Evolutionary conservation across 2,888 invertebrate species (phyloP), one percentile per base, ranked within the genome.

Genomic region (Xanthorhoe spadicearia): DNA sequence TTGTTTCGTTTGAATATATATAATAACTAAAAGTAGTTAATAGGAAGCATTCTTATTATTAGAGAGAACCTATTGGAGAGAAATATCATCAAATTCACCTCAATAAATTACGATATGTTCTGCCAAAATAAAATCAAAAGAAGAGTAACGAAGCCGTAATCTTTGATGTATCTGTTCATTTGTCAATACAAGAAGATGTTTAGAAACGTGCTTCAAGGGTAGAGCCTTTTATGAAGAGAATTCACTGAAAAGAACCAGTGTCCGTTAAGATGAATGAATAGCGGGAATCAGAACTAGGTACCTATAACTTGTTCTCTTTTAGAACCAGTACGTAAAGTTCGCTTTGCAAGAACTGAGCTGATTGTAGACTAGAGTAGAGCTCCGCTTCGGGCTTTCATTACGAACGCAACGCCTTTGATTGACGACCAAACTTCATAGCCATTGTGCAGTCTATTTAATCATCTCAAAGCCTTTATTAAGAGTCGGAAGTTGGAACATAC

Each of bases 361-460:
- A 69, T 51, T 54, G 43, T 23, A 28, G 50, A 13, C 43, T 18
- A 49, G 38, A 28, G 51, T 32, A 32, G 32, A 32, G 32, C 32
- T 19, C 43, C 13, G 19, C 43, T 55, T 54, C 48, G 32, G 61
- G 56, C 65, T 58, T 72, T 72, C 64, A 69, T 72, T 69, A 62
- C 38, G 54, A 56, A 52, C 54, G 51, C 49, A 51, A 51, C 62
- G 54, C 49, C 60, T 68, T 66, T 70, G 74, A 71, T 70, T 65
- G 69, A 71, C 63, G 69, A 65, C 69, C 53, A 64, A 73, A 69
- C 68, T 73, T 70, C 58, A 61, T 48, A 43, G 49, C 64, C 61
- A 62, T 69, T 70, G 66, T 69, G 68, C 63, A 49, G 52, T 50
- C 49, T 66, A 56, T 59, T 55, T 52, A 60, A 61, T 53, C 51